Percentiles rank a stretch among this genome's conserved stretches.
These are phyloP conservation scores for Drosophila anceps DNA, from an alignment of 2,888 invertebrate genomes.

Conservation along the genomic window DNA sequence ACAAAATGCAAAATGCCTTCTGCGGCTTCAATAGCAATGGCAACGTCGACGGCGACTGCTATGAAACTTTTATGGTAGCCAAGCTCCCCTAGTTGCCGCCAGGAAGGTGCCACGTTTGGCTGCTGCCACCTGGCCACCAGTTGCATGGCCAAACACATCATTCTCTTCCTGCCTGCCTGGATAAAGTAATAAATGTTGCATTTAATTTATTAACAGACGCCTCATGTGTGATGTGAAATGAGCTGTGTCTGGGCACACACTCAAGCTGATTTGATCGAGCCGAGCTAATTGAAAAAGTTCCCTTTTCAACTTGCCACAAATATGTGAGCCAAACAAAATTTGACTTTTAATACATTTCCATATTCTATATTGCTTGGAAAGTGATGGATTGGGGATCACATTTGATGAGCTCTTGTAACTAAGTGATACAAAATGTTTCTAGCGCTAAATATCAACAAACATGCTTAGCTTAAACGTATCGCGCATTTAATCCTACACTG, in stretches of 20 bases:
- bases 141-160: constrained; percentile 70
- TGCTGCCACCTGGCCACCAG: constrained; percentile 60
- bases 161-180: constrained; percentile 45
- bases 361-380: not conserved
- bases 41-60: constrained; percentile 32
- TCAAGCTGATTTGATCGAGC: constrained; percentile 37
- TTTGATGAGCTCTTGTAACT: not conserved
- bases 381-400: not conserved
- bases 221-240: constrained; percentile 33
- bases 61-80: constrained; percentile 73
- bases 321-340: not conserved
- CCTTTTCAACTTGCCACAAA: not conserved
- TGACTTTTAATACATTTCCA: not conserved
- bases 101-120: constrained; percentile 30
- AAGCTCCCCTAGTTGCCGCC: constrained; percentile 40
- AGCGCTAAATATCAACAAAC: not conserved
- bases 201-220: constrained; percentile 66
- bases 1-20: constrained; percentile 81
- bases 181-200: constrained; percentile 78
- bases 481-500: too few species aligned
- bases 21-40: constrained; percentile 79
- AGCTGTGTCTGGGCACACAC: constrained; percentile 42
- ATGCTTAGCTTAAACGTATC: not conserved
- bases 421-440: not conserved
- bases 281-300: constrained; percentile 5